Base-by-base conservation (phyloP, 1,140 invertebrate genomes). In the Drosophila miranda region DNA sequence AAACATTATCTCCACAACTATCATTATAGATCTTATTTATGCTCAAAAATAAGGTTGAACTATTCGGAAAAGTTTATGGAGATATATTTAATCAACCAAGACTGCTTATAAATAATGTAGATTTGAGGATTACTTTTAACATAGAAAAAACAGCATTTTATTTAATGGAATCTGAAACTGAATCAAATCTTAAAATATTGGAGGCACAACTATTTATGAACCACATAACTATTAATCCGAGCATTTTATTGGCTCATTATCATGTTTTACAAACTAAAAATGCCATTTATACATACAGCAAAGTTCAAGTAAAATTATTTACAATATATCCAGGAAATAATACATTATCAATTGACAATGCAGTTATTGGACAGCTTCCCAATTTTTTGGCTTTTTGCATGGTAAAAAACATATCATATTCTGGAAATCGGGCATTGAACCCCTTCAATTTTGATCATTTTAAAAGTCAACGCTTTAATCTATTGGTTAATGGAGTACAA, bases 151-250 rank as follows among this genome's bases (percentile, higher is more conserved):
- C 43, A 21, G 28, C 11, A 48, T 57, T 57, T 57, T 41, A 48
- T 38, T 48, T 57, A 34, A 30, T 57, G 44, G 23, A 48, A 46
- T 26, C 8, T 4, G 19, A 38, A 11, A 38, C 11, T 8, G n/a
- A 58, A 58, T 34, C 6, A 38, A 58, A n/a, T 48, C 16, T 41
- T 23, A 49, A 58, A 5, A 49, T 58, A 48, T 41, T 58, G n/a
- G 30, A 23, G 11, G 28, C 14, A 6, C 42, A 57, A 19, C 54
- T 57, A 14, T 57, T 46, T 8, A 58, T 49, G 45, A 57, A 57
- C 3, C 16, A 48, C 6, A 14, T 58, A 38, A 48, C 44, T 11
- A 9, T 56, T 19, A 56, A 46, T n/a, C 43, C 43, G 1, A 46
- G 16, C 8, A 34, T 45, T 34, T 30, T 45, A 19, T 19, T 56